phyloP scores from a whole-genome alignment of 2,113 vertebrate species.

The Dendrocopos noguchii region DNA sequence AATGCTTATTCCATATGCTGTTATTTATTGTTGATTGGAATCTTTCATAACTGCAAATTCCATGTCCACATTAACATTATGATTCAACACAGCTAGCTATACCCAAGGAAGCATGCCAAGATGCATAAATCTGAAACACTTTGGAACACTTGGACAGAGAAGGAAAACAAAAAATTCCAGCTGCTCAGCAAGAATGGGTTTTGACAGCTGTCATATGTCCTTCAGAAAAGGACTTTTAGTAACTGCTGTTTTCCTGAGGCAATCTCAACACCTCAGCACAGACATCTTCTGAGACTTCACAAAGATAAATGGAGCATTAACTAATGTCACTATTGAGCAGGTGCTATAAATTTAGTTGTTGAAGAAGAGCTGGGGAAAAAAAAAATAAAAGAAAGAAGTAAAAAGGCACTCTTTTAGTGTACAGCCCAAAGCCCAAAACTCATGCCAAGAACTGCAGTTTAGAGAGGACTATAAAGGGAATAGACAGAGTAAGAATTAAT shows the following conservation, averaged over 20 bases:
- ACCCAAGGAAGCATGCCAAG: conserved; percentile 9
- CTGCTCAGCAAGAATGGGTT: background rate
- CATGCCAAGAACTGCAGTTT: background rate
- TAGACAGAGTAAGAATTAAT: background rate
- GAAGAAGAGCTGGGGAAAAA: background rate
- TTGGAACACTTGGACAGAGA: background rate
- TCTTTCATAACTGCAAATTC: background rate
- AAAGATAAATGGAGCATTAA: background rate
- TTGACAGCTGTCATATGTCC: background rate
- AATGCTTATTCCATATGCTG: background rate
- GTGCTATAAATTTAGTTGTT: background rate
- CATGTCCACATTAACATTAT: background rate
- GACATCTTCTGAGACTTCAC: background rate
- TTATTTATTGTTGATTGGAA: background rate
- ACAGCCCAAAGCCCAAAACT: background rate
- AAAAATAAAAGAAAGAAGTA: background rate
- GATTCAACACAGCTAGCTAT: background rate
- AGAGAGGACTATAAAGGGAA: background rate
- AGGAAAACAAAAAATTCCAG: conserved; percentile 17
- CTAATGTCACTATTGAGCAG: background rate
- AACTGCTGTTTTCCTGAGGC: background rate
- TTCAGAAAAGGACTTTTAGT: background rate
- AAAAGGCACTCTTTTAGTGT: background rate
- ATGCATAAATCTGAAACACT: background rate
- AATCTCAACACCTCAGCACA: background rate